phyloP scores from a whole-genome alignment of 2,888 invertebrate genomes.

The Pammene fasciana region DNA sequence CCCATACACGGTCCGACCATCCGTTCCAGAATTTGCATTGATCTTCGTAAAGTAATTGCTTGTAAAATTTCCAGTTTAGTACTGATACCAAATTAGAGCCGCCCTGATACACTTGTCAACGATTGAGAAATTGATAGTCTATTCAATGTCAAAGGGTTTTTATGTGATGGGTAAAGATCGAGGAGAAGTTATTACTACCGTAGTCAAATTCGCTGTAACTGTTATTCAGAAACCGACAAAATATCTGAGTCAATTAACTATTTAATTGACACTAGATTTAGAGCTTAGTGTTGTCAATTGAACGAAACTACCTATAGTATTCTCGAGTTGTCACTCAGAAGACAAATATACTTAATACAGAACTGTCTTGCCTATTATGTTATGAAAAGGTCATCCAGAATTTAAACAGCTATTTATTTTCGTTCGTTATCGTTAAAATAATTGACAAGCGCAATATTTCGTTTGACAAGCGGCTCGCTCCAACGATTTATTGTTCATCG shows the following conservation, averaged over 20 bases:
- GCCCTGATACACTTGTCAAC: slow-evolving; percentile 49
- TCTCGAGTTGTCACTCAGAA: not conserved
- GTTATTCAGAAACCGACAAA: not conserved
- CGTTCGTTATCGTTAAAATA: slow-evolving; percentile 39
- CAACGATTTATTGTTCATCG: slow-evolving; percentile 54
- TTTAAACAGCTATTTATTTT: slow-evolving; percentile 37
- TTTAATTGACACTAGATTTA: not conserved
- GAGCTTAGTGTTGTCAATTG: too few relatives aligned
- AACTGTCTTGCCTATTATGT: slow-evolving; percentile 10
- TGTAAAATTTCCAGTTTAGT: slow-evolving; percentile 55
- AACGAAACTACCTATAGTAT: not conserved
- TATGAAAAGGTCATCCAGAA: slow-evolving; percentile 38
- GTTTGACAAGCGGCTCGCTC: slow-evolving; percentile 41
- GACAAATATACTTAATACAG: slow-evolving; percentile 18
- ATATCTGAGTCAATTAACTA: not conserved
- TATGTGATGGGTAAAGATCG: slow-evolving; percentile 34
- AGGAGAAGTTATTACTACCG: slow-evolving; percentile 21
- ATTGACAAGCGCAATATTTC: slow-evolving; percentile 42
- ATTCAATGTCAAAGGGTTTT: slow-evolving; percentile 52
- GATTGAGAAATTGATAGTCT: slow-evolving; percentile 60
- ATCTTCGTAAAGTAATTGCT: slow-evolving; percentile 62
- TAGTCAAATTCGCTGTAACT: slow-evolving; percentile 15
- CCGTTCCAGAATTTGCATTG: slow-evolving; percentile 76
- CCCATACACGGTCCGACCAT: slow-evolving; percentile 66
- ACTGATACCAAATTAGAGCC: slow-evolving; percentile 44